Evolutionary conservation across 2,113 vertebrate species (phyloP).

Genomic region (Setophaga coronata): DNA sequence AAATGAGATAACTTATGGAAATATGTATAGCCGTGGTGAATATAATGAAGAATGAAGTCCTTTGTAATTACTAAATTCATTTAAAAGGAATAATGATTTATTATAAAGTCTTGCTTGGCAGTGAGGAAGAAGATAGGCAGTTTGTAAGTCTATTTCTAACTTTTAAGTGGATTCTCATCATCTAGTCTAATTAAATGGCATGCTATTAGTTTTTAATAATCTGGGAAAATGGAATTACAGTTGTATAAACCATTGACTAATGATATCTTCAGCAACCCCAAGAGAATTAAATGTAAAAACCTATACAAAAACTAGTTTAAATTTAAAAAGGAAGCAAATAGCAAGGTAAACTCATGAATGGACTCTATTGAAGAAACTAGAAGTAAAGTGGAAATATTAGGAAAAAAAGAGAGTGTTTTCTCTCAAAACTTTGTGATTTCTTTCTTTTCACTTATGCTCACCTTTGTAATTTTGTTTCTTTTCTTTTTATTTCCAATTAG

Average conservation of each 20-base stretch:
- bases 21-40: background rate
- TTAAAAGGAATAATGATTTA: conserved; percentile 10
- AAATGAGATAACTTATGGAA: conserved; percentile 21
- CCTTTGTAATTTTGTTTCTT: background rate
- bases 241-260: conserved; percentile 2
- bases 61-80: conserved; percentile 15
- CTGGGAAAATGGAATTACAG: conserved; percentile 17
- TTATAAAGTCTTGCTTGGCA: background rate
- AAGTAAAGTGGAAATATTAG: background rate
- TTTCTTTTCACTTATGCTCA: background rate
- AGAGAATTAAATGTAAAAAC: background rate
- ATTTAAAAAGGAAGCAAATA: background rate
- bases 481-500: background rate
- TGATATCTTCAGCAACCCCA: background rate
- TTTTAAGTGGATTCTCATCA: conserved; percentile 4
- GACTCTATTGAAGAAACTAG: background rate
- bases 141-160: conserved; percentile 9
- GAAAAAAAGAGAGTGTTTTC: background rate
- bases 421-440: background rate
- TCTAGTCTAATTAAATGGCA: conserved; percentile 45
- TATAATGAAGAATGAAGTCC: conserved; percentile 10
- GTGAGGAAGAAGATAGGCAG: background rate
- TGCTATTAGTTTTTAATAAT: conserved; percentile 48
- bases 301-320: background rate
- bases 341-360: background rate